Evolutionary conservation across 37 sponge, comb jelly and placozoan species (phyloP).

Genomic region (Aphrocallistes beatrix): DNA sequence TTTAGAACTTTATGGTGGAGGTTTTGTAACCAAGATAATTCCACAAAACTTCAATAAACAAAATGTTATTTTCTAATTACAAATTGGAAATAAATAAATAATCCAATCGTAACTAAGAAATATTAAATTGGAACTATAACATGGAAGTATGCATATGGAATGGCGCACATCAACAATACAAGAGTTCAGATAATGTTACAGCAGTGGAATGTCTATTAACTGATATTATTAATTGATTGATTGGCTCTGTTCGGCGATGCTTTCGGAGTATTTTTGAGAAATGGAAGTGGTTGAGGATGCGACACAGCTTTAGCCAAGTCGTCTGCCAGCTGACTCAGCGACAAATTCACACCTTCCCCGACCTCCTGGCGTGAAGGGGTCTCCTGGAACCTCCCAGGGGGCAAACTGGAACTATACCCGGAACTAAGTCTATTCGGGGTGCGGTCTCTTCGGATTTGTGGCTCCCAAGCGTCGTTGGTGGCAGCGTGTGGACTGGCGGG

Average conservation of each 20-base stretch:
- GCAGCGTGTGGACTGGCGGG: background rate
- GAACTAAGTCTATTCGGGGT: background rate
- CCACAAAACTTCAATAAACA: too few relatives aligned
- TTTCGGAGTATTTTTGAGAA: background rate
- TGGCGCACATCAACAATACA: too few relatives aligned
- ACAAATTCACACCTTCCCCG: background rate
- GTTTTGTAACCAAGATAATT: too few relatives aligned
- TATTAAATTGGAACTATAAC: too few relatives aligned
- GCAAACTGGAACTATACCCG: background rate
- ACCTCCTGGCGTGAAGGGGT: background rate
- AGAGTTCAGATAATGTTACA: too few relatives aligned
- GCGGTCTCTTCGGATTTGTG: too few relatives aligned
- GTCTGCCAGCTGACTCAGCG: background rate
- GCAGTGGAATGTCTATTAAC: background rate
- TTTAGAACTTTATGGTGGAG: too few relatives aligned
- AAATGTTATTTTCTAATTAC: too few relatives aligned
- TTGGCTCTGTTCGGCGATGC: background rate
- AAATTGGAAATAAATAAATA: too few relatives aligned
- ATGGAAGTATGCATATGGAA: too few relatives aligned
- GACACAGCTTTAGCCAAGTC: background rate
- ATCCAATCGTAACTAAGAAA: too few relatives aligned
- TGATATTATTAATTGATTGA: background rate
- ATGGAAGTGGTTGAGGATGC: slow-evolving; percentile 8
- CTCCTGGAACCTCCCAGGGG: background rate
- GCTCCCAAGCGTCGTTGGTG: background rate